Evolutionary conservation across 2,888 invertebrate genomes (phyloP), one percentile per base, ranked within the genome.

Genomic region (Lochmaea crataegi): DNA sequence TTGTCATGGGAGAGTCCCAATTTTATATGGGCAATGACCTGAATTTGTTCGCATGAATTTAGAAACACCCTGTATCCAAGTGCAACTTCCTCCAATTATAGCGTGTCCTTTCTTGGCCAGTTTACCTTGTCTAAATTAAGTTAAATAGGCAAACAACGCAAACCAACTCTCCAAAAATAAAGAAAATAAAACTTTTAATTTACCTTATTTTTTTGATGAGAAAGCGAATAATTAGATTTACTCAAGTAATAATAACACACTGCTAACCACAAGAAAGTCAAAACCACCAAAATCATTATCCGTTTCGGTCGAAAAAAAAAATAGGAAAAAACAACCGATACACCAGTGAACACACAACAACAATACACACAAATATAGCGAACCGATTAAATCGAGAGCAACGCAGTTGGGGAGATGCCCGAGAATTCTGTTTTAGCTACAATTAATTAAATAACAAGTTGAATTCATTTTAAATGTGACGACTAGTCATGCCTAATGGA

Each of bases 221-320:
- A 38, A 41, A 48, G 26, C 68, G 61, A 3, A 41, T 14, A 41
- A 38, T 41, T 61, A n/a, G 61, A 12, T 61, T 42, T 70, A 64
- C 74, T n/a, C 12, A 53, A 74, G 53, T 68, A 42, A 56, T 65
- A 71, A 51, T 75, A 76, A 72, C 76, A 75, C 18, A 72, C n/a
- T 10, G 63, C 22, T 3, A 74, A 56, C 76, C 76, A 76, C 14
- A 75, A 9, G 16, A 66, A 63, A 16, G 63, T 73, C 45, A 67
- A 64, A 71, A 75, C 56, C 18, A 76, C 45, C 12, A 76, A 42
- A 42, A 61, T 66, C 71, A 71, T 71, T 66, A 41, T 61, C 41
- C 61, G 61, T 61, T 61, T 16, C 61, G 16, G 16, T 38, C 32
- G 16, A 65, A 71, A 71, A 41, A 32, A 41, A 41, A 2, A 61